A percentile compares a stretch with the other conserved stretches of the same genome.
Conservation (phyloP, 1,140 invertebrate genomes). For the Cotesia typhae region DNA sequence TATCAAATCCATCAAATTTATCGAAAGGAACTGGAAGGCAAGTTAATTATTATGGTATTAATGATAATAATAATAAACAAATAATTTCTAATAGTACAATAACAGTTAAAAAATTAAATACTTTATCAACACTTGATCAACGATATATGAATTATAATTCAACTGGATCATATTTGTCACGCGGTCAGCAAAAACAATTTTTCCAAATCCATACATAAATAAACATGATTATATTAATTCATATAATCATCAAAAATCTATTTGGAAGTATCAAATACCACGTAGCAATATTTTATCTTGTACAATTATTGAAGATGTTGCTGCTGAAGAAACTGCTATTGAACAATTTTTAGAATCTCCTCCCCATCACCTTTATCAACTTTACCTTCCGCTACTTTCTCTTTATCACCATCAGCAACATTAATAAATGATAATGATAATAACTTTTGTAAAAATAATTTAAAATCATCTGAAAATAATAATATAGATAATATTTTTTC, state of each 20-base stretch:
- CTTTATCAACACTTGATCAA: slow-evolving; percentile 50
- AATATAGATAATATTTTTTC: too few species aligned
- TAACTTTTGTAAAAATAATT: too few species aligned
- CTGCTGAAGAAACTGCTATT: slow-evolving; percentile 63
- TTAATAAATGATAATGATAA: too few species aligned
- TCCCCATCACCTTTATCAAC: slow-evolving; percentile 31
- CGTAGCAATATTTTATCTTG: slow-evolving; percentile 83
- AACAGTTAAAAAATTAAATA: slow-evolving; percentile 63
- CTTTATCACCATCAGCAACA: slow-evolving; percentile 29
- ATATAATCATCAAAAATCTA: slow-evolving; percentile 71
- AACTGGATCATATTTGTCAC: too few species aligned
- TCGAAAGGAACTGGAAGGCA: slow-evolving; percentile 63
- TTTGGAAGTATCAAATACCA: slow-evolving; percentile 77
- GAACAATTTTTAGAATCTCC: slow-evolving; percentile 57
- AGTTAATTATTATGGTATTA: slow-evolving; percentile 72
- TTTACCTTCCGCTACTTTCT: slow-evolving; percentile 12
- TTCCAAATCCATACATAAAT: too few species aligned
- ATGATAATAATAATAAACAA: slow-evolving; percentile 47
- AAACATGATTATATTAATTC: neutral
- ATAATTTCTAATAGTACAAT: slow-evolving; percentile 57
- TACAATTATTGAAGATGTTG: slow-evolving; percentile 80
- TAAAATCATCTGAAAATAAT: too few species aligned
- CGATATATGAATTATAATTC: neutral
- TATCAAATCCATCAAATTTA: slow-evolving; percentile 68
- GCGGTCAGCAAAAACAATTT: too few species aligned